A percentile compares a stretch with the other conserved stretches of the same genome.
Conservation (phyloP, 1,140 invertebrate genomes). For the Dinothrombium tinctorium region DNA sequence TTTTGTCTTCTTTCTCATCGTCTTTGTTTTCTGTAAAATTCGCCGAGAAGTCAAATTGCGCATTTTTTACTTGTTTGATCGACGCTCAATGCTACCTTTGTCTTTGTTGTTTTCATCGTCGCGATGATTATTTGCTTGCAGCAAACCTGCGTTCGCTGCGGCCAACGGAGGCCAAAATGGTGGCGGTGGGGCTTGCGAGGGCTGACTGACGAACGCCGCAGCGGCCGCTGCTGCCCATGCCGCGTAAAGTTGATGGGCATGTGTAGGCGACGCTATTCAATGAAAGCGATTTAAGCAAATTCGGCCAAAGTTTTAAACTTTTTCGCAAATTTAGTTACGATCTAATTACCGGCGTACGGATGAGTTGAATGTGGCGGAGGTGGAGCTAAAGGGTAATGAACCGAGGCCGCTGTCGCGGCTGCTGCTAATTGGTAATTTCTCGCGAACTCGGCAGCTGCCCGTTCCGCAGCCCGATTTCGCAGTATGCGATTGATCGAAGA, state of each 20-base stretch:
- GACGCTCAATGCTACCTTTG: not conserved
- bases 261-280: too few species aligned
- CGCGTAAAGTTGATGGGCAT: slow-evolving; percentile 15
- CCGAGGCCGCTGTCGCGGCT: slow-evolving; percentile 43
- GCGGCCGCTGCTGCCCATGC: slow-evolving; percentile 15
- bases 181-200: not conserved
- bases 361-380: slow-evolving; percentile 4
- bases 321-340: slow-evolving; percentile 8
- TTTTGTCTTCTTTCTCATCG: slow-evolving; percentile 2
- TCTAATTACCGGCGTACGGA: slow-evolving; percentile 7
- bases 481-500: slow-evolving; percentile 79
- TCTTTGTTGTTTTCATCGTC: not conserved
- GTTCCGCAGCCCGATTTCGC: slow-evolving; percentile 57
- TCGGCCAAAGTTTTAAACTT: too few species aligned
- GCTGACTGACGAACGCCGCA: too few species aligned
- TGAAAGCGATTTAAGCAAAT: too few species aligned
- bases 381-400: slow-evolving; percentile 18
- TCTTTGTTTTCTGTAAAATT: slow-evolving; percentile 4
- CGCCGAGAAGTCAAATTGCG: not conserved
- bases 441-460: slow-evolving; percentile 78
- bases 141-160: too few species aligned
- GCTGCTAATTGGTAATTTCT: slow-evolving; percentile 50
- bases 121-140: not conserved
- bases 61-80: too few species aligned
- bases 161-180: not conserved